Evolutionary conservation across 2,888 invertebrate species (phyloP), one percentile per base, ranked within the genome.

Genomic region (Ectobius pallidus): DNA sequence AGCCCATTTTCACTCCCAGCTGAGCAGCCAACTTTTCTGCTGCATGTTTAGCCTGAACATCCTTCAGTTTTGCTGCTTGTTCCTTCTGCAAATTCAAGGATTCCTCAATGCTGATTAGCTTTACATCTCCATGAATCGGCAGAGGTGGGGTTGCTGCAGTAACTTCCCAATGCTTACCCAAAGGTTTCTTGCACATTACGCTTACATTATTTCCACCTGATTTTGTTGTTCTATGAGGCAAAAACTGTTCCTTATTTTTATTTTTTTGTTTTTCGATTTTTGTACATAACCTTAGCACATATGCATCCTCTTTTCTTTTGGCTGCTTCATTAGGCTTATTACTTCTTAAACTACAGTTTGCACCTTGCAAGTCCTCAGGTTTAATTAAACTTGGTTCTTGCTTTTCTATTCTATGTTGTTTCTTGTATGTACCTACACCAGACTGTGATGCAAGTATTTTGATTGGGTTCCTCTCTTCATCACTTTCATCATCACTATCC

Each of bases 111-210:
- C 82, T 82, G 69, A 90, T 80, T 16, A 84, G 75, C 81, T 88
- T 87, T 1, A 83, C 84, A 42, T 87, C 84, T 69, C 86, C 86
- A 78, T 88, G 86, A 49, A 88, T 78, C 49, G 84, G 86, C 0
- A 85, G 84, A 0, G 89, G 89, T 46, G 89, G 89, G 7, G 89
- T 89, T 6, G 89, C 89, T 16, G 89, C 87, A 0, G 89, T 89
- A 4, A 87, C 84, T 81, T 89, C 89, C 88, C 89, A 89, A 77
- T 87, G 77, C 79, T 62, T 52, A n/a, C 73, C 69, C 27, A 52
- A 27, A 0, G 52, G 22, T 27, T 61, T 67, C 42, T 62, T 71
- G 4, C 7, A 18, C 14, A 61, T 22, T 6, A 27, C 18, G 9
- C 14, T 9, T 4, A 27, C n/a, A 63, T 25, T 11, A 16, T 20